phyloP scores from a whole-genome alignment of 2,888 invertebrate genomes.

The Chelonus formosanus region DNA sequence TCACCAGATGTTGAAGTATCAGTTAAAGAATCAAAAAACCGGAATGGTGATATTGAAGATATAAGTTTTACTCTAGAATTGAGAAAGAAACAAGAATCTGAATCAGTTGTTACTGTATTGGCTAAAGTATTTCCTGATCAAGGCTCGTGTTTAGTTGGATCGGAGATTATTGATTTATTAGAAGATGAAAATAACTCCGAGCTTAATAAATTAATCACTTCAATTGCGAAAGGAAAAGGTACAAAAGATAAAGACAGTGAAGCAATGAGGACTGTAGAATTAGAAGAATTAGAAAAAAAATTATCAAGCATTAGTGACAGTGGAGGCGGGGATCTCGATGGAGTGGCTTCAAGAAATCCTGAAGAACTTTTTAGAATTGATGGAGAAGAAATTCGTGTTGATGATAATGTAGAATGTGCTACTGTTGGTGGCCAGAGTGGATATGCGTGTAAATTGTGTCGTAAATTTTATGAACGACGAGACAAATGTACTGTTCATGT shows the following conservation, averaged over 20 bases:
- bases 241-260: slow-evolving; percentile 45
- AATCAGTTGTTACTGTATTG: slow-evolving; percentile 48
- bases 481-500: slow-evolving; percentile 63
- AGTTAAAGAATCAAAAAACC: slow-evolving; percentile 58
- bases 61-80: slow-evolving; percentile 62
- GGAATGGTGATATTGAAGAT: slow-evolving; percentile 55
- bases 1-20: slow-evolving; percentile 59
- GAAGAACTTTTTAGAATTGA: slow-evolving; percentile 60
- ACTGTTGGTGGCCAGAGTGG: slow-evolving; percentile 54
- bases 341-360: slow-evolving; percentile 51
- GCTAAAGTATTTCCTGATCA: slow-evolving; percentile 63
- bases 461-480: slow-evolving; percentile 60
- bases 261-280: slow-evolving; percentile 47
- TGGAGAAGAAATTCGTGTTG: slow-evolving; percentile 61
- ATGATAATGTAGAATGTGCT: slow-evolving; percentile 59
- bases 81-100: slow-evolving; percentile 52
- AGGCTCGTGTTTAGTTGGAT: slow-evolving; percentile 60
- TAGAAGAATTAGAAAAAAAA: slow-evolving; percentile 54
- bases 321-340: neutral
- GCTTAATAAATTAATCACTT: slow-evolving; percentile 56
- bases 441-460: slow-evolving; percentile 60
- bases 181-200: slow-evolving; percentile 56
- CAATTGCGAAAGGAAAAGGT: slow-evolving; percentile 48
- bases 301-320: slow-evolving; percentile 33
- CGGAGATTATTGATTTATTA: slow-evolving; percentile 54